Conservation (phyloP, 2,888 invertebrate genomes). For the Cistogaster globosa region DNA sequence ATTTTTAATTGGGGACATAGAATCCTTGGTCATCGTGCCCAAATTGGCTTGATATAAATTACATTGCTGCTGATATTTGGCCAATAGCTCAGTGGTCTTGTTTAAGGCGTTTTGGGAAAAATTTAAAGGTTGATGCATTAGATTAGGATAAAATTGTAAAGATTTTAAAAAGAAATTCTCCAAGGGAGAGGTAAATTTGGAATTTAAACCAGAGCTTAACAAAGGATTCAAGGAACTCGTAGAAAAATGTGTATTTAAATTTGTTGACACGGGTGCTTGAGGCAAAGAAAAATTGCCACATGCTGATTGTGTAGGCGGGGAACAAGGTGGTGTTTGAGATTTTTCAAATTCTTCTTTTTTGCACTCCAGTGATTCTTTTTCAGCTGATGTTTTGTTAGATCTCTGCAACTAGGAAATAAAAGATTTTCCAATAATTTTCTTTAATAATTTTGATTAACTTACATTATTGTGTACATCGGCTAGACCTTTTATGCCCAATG, state of each 20-base stretch:
- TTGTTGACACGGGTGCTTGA: constrained; percentile 27
- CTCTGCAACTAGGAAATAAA: constrained; percentile 66
- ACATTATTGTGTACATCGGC: constrained; percentile 90
- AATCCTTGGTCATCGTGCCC: constrained; percentile 67
- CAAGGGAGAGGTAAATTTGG: constrained; percentile 79
- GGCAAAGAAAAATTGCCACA: constrained; percentile 57
- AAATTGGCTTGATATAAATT: constrained; percentile 79
- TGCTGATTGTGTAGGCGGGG: constrained; percentile 59
- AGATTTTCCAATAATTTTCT: background rate
- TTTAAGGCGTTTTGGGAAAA: constrained; percentile 83
- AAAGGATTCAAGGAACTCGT: constrained; percentile 61
- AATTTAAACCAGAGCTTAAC: constrained; percentile 72
- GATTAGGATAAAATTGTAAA: constrained; percentile 82
- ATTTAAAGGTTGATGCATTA: constrained; percentile 82
- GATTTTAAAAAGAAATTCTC: constrained; percentile 83
- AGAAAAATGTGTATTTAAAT: constrained; percentile 71
- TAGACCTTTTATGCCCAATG: constrained; percentile 91
- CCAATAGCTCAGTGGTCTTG: constrained; percentile 81
- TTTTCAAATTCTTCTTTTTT: constrained; percentile 71
- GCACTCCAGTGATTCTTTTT: constrained; percentile 69
- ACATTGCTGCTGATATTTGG: constrained; percentile 82
- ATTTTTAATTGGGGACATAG: constrained; percentile 44
- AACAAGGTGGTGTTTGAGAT: constrained; percentile 74
- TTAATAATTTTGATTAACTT: constrained; percentile 76
- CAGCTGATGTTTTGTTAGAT: constrained; percentile 50